Evolutionary conservation across 2,113 vertebrate species (phyloP), one percentile per base, ranked within the genome.

Genomic region (Anser brachyrhynchus): DNA sequence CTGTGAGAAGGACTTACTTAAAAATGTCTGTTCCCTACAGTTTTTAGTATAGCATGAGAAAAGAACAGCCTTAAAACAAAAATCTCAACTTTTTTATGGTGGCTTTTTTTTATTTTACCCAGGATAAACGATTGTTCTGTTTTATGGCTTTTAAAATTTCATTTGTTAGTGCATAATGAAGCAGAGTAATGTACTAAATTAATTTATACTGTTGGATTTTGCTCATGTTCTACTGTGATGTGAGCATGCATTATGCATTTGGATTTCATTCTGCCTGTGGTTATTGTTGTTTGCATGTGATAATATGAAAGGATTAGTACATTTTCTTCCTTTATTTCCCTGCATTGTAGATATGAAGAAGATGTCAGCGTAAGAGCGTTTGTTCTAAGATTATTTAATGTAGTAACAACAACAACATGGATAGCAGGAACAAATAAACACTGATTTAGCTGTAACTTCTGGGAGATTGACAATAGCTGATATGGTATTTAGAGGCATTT

Each of bases 121-220:
- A 46, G 59, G 3, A 20, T 51, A 95, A 94, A 66, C 16, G 65
- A 66, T 59, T 82, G 52, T 79, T 92, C 51, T 62, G 28, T 18
- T 95, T 91, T 94, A 94, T 52, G 35, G 69, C 25, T 94, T 94
- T 97, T 72, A 86, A 95, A 91, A 55, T 77, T 88, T 84, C 55
- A 89, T 94, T 94, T 93, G n/a, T 85, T 96, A 66, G 13, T 69
- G 78, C 72, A 84, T 93, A 96, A 95, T 82, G 65, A 88, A 95
- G 62, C 69, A 93, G 78, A 59, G 46, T 39, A 84, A 94, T 82
- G 28, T 71, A 83, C 43, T 81, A 93, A 96, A 61, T 87, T 93
- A 96, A 96, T 94, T 96, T 82, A 80, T 90, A 61, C 72, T 84
- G 37, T 72, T 94, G 84, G 55, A 55, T 93, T 95, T 91, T 77